Evolutionary conservation across 2,113 vertebrate genomes (phyloP).

Genomic region (Zosterops borbonicus): DNA sequence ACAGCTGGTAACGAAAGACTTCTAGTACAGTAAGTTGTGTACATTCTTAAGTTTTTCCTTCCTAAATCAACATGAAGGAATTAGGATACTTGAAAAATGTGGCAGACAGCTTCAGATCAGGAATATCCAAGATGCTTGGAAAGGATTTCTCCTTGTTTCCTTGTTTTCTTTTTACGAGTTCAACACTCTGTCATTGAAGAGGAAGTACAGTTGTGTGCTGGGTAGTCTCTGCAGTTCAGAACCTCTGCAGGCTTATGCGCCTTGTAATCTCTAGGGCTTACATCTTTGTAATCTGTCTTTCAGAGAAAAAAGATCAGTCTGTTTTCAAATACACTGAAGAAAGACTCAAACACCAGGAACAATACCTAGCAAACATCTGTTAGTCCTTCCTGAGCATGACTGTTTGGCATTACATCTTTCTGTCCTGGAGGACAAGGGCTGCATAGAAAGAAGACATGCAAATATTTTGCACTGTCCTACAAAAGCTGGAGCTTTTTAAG

Average conservation of each 20-base stretch:
- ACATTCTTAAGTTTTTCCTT: background rate
- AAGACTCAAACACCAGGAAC: background rate
- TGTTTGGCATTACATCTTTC: background rate
- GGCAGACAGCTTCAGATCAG: background rate
- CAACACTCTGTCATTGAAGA: background rate
- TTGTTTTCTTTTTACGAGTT: background rate
- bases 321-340: background rate
- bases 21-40: background rate
- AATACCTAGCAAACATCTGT: background rate
- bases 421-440: background rate
- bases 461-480: background rate
- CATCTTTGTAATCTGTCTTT: background rate
- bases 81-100: accelerated
- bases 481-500: background rate
- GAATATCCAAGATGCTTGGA: background rate
- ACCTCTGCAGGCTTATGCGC: background rate
- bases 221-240: background rate
- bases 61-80: background rate
- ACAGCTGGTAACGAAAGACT: background rate
- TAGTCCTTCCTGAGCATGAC: background rate
- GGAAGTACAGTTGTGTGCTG: background rate
- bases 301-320: background rate
- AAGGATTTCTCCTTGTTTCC: background rate
- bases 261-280: background rate
- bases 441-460: background rate